phyloP scores from a whole-genome alignment of 1,140 invertebrate genomes.

The Heterodera carotae region DNA sequence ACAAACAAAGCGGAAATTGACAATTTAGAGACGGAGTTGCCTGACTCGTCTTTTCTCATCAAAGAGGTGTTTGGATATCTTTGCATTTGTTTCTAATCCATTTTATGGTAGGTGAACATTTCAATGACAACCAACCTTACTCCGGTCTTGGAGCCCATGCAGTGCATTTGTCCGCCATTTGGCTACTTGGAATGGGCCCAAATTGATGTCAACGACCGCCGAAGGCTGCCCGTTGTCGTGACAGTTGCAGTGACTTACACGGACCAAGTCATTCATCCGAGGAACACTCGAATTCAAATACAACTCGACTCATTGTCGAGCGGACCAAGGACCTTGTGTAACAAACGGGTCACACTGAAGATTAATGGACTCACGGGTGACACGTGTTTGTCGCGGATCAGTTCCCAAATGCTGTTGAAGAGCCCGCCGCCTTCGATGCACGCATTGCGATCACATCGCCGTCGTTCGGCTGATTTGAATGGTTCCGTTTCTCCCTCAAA shows the following conservation, averaged over 20 bases:
- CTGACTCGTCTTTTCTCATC: constrained; percentile 50
- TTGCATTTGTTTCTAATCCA: neutral
- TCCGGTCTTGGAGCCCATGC: constrained; percentile 49
- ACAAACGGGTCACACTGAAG: constrained; percentile 39
- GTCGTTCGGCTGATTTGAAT: neutral
- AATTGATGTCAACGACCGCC: constrained; percentile 4
- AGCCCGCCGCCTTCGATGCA: constrained; percentile 25
- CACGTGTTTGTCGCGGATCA: constrained; percentile 49
- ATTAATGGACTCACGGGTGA: constrained; percentile 41
- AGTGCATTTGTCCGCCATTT: constrained; percentile 53
- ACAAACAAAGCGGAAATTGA: neutral
- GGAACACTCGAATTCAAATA: constrained; percentile 51
- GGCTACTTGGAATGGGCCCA: constrained; percentile 39
- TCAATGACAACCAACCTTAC: constrained; percentile 38
- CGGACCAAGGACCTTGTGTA: constrained; percentile 40
- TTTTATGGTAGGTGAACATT: constrained; percentile 27
- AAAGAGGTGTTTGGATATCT: constrained; percentile 41
- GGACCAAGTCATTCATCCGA: constrained; percentile 48
- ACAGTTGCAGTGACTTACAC: constrained; percentile 48
- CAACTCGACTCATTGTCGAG: constrained; percentile 33
- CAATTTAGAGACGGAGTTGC: constrained; percentile 34
- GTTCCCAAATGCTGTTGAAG: constrained; percentile 36
- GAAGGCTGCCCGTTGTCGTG: constrained; percentile 36
- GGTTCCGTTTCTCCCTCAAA: constrained; percentile 19
- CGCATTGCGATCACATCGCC: neutral